Percentiles rank a stretch among this genome's conserved stretches.
Evolutionary conservation across 2,888 invertebrate genomes (phyloP).

Genomic region (Cyrtodaria siliqua): DNA sequence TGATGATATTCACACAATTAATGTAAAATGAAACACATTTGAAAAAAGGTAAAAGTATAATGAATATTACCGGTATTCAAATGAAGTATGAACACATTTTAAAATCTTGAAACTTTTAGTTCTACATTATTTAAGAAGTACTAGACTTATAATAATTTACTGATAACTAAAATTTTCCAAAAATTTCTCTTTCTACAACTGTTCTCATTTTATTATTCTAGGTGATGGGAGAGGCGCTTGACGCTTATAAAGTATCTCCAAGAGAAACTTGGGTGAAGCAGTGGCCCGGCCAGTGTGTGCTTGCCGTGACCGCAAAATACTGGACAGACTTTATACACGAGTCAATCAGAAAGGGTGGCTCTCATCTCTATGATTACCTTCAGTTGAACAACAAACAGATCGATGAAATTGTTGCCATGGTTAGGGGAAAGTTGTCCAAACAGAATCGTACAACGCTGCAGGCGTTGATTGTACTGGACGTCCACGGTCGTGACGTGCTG

Average conservation of each 20-base stretch:
- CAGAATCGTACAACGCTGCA: slow-evolving; percentile 86
- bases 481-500: slow-evolving; percentile 86
- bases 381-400: slow-evolving; percentile 92
- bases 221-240: slow-evolving; percentile 89
- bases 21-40: too few species aligned
- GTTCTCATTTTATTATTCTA: too few species aligned
- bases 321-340: slow-evolving; percentile 86
- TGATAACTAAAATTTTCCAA: too few species aligned
- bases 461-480: slow-evolving; percentile 91
- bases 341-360: slow-evolving; percentile 79
- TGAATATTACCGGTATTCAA: too few species aligned
- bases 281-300: slow-evolving; percentile 87
- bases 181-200: too few species aligned
- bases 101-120: too few species aligned
- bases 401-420: slow-evolving; percentile 93
- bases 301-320: slow-evolving; percentile 85
- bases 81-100: too few species aligned
- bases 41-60: too few species aligned
- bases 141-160: too few species aligned
- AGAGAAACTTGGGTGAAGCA: slow-evolving; percentile 86
- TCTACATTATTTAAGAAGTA: too few species aligned
- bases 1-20: too few species aligned
- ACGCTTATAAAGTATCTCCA: slow-evolving; percentile 89
- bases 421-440: slow-evolving; percentile 87
- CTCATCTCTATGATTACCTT: slow-evolving; percentile 89